Evolutionary conservation across 2,113 vertebrate species (phyloP).

Genomic region (Hylia prasina): DNA sequence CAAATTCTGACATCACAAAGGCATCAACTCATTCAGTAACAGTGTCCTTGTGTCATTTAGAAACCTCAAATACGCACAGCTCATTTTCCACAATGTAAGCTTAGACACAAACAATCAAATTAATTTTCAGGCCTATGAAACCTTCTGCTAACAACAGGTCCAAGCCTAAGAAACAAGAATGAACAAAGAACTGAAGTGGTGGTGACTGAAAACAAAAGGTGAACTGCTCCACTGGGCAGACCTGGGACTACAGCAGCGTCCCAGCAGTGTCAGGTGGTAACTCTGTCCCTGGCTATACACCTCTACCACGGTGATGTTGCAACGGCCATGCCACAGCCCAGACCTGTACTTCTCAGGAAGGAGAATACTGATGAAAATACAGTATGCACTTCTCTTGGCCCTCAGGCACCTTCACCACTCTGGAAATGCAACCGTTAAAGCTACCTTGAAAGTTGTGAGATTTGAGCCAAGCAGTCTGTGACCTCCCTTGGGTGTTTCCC

Average conservation of each 20-base stretch:
- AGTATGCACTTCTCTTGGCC: not conserved
- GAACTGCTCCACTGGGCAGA: not conserved
- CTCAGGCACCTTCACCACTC: not conserved
- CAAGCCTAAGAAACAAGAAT: not conserved
- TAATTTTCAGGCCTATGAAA: not conserved
- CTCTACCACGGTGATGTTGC: not conserved
- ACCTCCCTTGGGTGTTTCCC: not conserved
- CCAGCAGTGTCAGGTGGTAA: not conserved
- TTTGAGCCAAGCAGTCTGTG: not conserved
- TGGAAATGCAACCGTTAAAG: not conserved
- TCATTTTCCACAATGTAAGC: not conserved
- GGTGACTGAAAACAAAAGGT: not conserved
- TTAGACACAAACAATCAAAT: not conserved
- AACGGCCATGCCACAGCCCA: rapidly evolving
- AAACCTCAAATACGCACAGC: not conserved
- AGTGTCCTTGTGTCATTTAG: not conserved
- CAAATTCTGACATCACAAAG: not conserved
- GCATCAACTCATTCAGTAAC: not conserved
- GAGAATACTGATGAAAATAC: not conserved
- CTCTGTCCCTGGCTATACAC: not conserved
- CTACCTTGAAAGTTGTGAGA: not conserved
- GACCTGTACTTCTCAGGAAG: not conserved
- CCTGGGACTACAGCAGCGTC: not conserved
- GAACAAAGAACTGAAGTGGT: not conserved
- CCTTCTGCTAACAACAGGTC: not conserved